Evolutionary conservation across 2,113 vertebrate genomes (phyloP), one percentile per base, ranked within the genome.

Genomic region (Thunnus thynnus): DNA sequence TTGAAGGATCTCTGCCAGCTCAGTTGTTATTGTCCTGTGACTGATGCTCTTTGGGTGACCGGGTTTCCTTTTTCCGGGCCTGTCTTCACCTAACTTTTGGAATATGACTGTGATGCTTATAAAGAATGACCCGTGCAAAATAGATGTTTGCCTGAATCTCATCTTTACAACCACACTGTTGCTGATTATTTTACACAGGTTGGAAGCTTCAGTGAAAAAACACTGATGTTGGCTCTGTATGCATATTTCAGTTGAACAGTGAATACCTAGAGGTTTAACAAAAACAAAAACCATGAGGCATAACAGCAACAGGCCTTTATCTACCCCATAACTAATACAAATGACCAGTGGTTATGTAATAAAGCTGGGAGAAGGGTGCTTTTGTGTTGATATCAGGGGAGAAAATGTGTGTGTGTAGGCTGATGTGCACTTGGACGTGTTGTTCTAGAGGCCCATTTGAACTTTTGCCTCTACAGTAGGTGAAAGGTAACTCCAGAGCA

Each of bases 331-430:
- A 17, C 71, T 57, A 71, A 57, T 65, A 46, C 20, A 81, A 89
- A 82, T 73, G 36, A 27, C 8, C 41, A 13, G 22, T 25, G 57
- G 17, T 89, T 86, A 66, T 61, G 52, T 76, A 86, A 89, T 63
- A 25, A 56, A 52, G 54, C 17, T 62, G 44, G 41, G 54, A 32
- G 16, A 25, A 17, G 13, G 13, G 51, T 14, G 16, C 22, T 36
- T 36, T 46, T 41, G 20, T 57, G 5, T 58, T 30, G 48, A 60
- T 69, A 48, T 41, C 30, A 60, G 46, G 27, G 36, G 63, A 10
- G 14, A 52, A 63, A n/a, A 20, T 36, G 65, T 36, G 27, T 73
- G 36, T 73, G 48, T 78, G 69, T 66, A 11, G 50, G 73, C 13
- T 50, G 54, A 50, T 20, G 13, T 63, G 25, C 50, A n/a, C 3